phyloP scores from a whole-genome alignment of 2,113 vertebrate species.

The Eupsittula cactorum region DNA sequence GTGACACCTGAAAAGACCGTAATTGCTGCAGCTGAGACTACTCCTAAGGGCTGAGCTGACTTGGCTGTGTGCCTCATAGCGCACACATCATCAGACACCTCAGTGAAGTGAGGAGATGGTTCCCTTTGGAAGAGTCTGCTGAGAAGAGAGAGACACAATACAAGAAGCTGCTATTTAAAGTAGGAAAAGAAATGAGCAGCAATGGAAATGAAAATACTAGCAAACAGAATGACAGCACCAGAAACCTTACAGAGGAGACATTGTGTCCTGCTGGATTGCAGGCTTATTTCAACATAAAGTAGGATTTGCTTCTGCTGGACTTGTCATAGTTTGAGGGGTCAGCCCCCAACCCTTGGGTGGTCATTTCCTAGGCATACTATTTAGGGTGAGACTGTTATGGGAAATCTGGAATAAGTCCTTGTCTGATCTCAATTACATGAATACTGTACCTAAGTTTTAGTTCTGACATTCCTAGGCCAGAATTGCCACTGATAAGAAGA shows the following conservation, averaged over 20 bases:
- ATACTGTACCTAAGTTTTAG: background rate
- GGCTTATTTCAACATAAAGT: background rate
- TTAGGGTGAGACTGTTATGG: background rate
- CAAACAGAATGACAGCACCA: background rate
- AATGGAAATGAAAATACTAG: background rate
- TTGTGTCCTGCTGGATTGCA: background rate
- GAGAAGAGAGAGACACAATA: background rate
- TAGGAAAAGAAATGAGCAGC: background rate
- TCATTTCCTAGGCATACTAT: background rate
- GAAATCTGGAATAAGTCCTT: background rate
- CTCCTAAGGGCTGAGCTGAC: background rate
- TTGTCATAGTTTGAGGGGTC: background rate
- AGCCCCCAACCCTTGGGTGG: background rate
- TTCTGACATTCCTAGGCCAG: background rate
- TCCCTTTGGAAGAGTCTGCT: background rate
- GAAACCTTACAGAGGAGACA: background rate
- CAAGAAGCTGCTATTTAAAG: background rate
- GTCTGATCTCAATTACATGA: background rate
- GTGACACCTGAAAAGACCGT: background rate
- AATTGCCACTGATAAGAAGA: background rate
- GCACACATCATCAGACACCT: background rate
- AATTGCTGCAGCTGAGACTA: background rate
- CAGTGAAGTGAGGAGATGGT: background rate
- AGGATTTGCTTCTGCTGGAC: background rate
- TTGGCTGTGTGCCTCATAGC: background rate